phyloP scores from a whole-genome alignment of 2,888 invertebrate species.

The Rhabditoides inermis region DNA sequence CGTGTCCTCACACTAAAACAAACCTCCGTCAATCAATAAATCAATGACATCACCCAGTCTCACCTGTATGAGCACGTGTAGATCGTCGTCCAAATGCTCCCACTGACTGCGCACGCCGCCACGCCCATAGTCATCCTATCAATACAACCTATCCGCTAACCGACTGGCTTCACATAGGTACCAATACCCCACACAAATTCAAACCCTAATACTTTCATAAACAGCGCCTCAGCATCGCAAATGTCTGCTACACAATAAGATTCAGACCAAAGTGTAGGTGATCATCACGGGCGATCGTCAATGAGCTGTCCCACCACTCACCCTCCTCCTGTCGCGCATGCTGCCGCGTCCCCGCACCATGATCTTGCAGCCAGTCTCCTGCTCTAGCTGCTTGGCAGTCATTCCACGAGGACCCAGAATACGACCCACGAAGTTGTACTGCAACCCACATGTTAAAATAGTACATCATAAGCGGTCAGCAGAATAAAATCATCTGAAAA shows the following conservation, averaged over 20 bases:
- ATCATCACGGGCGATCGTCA: background rate
- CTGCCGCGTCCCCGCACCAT: slow-evolving; percentile 88
- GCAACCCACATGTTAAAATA: slow-evolving; percentile 59
- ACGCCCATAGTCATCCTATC: too few species aligned
- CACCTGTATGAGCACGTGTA: slow-evolving; percentile 83
- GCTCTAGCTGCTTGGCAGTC: slow-evolving; percentile 99
- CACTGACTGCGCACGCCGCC: too few species aligned
- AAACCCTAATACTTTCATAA: too few species aligned
- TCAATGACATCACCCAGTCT: too few species aligned
- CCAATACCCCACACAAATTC: too few species aligned
- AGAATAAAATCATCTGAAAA: background rate
- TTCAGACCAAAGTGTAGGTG: background rate
- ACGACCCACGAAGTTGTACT: slow-evolving; percentile 99
- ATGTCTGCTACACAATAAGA: too few species aligned
- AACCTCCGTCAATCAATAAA: background rate
- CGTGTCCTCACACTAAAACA: slow-evolving; percentile 76
- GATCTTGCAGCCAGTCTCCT: slow-evolving; percentile 99
- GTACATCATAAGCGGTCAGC: background rate
- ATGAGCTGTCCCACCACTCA: background rate
- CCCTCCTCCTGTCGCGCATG: slow-evolving; percentile 33
- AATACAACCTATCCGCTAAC: too few species aligned
- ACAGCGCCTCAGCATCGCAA: too few species aligned
- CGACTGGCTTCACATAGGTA: too few species aligned
- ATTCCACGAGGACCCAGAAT: slow-evolving; percentile 97
- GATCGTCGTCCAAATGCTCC: slow-evolving; percentile 96